Evolutionary conservation across 64 coral and sea anemone genomes (phyloP), one percentile per base, ranked within the genome.

Genomic region (Trachythela sp.): DNA sequence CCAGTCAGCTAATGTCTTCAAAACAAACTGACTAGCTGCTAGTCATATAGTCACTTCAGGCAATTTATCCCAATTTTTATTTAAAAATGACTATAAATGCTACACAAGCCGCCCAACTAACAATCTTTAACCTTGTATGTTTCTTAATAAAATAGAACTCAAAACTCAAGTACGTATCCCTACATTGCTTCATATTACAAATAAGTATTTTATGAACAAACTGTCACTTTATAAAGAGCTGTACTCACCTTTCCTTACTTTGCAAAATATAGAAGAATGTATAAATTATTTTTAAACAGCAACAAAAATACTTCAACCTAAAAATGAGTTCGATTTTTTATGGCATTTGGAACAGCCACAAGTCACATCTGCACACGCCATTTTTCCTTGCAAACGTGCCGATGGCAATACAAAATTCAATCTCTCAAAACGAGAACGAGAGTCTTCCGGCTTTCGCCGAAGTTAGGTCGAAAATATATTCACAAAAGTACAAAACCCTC

Each of bases 351-450:
- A 64, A 64, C 24, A 26, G 26, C 4, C 26, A 8, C 26, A 20
- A 2, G 26, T 29, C 13, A 35, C 75, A 80, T 80, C 37, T 80
- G 75, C 75, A 80, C 75, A 80, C 75, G 75, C 75, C 75, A 80
- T 80, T 80, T 72, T 80, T 35, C 75, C 33, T 64, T 64, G 20
- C 56, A 64, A 64, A 64, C 56, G 56, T 64, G 56, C 4, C 1
- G 56, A 64, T 64, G 56, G 24, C 56, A 64, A n/a, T 20, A 64
- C 26, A 20, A 64, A 64, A n/a, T 64, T 5, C 26, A 6, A 64
- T 64, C 56, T 1, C 2, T 64, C 56, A 64, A 64, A 64, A 64
- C 7, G 56, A n/a, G 6, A 64, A 64, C 56, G 56, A 20, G 1
- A 20, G 24, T 20, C 26, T 8, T 64, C 42, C 56, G 56, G 26